Base-by-base conservation (phyloP, 2,888 invertebrate species). In the Petrophora chlorosata region DNA sequence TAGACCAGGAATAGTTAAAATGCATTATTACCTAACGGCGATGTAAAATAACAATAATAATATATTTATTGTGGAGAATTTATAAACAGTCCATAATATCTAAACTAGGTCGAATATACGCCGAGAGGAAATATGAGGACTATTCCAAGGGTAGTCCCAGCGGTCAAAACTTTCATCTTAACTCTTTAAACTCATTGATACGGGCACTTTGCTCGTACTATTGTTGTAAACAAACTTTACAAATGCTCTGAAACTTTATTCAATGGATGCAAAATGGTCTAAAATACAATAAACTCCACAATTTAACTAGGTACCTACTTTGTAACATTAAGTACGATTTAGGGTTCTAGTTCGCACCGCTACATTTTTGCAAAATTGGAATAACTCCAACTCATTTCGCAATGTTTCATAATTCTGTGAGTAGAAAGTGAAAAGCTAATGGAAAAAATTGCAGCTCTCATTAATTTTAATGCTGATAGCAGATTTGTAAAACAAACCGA, bases 121-220 rank as follows among this genome's bases (percentile, higher is more conserved):
- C 67, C 73, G 44, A 30, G 70, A 66, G 76, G 60, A 69, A 64
- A 66, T 68, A 73, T 70, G 63, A 70, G 69, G 70, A 69, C 64
- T 74, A 73, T 69, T 69, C 63, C 56, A 57, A 65, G 66, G 78
- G 75, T 72, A 70, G 55, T 75, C 80, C 77, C 80, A 53, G 44
- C 61, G 73, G 78, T 64, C 65, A 50, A 64, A 79, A 80, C 72
- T 82, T 76, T 63, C 65, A 63, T 64, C 66, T 73, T 70, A 70
- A 70, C 76, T 78, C 70, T 74, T 73, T 68, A 74, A 77, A 76
- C 68, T 73, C 72, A 79, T 77, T 73, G 75, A 75, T 72, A 61
- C 65, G 45, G 34, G 51, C 65, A 65, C 60, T 64, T 65, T 65
- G 41, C 60, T 59, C 53, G 38, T 61, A 61, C 60, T 61, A 60